Percentiles rank a stretch among this genome's conserved stretches.
Conservation (phyloP, 2,888 invertebrate genomes). For the Catocala fraxini region DNA sequence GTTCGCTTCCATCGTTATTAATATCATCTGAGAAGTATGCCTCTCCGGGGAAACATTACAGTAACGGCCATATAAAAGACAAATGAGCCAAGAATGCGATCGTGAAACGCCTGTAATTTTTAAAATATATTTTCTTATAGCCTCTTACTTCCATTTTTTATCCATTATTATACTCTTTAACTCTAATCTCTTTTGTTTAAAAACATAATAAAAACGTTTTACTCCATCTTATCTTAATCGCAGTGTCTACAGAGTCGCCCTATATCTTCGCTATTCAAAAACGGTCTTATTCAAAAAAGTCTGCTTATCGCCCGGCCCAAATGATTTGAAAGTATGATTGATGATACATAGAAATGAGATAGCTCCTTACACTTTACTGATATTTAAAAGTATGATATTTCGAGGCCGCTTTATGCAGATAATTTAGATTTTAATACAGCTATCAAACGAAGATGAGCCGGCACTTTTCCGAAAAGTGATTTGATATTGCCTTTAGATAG, state of each 20-base stretch:
- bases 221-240: constrained; percentile 57
- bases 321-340: constrained; percentile 75
- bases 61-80: constrained; percentile 73
- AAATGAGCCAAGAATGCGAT: constrained; percentile 68
- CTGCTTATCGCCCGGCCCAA: constrained; percentile 61
- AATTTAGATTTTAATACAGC: constrained; percentile 37
- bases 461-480: constrained; percentile 19
- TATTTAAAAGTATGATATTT: constrained; percentile 62
- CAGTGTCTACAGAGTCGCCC: constrained; percentile 49
- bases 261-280: constrained; percentile 63
- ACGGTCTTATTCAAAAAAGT: constrained; percentile 62
- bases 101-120: constrained; percentile 62
- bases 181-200: constrained; percentile 55
- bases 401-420: constrained; percentile 42
- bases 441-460: constrained; percentile 15
- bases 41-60: constrained; percentile 66
- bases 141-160: constrained; percentile 47
- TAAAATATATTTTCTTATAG: constrained; percentile 60
- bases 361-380: constrained; percentile 58
- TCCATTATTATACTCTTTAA: constrained; percentile 49
- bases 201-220: constrained; percentile 58
- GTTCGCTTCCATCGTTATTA: constrained; percentile 68
- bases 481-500: constrained; percentile 21
- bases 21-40: constrained; percentile 67
- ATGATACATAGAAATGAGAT: constrained; percentile 67